Evolutionary conservation across 2,888 invertebrate genomes (phyloP).

Genomic region (Agrilus cyanescens): DNA sequence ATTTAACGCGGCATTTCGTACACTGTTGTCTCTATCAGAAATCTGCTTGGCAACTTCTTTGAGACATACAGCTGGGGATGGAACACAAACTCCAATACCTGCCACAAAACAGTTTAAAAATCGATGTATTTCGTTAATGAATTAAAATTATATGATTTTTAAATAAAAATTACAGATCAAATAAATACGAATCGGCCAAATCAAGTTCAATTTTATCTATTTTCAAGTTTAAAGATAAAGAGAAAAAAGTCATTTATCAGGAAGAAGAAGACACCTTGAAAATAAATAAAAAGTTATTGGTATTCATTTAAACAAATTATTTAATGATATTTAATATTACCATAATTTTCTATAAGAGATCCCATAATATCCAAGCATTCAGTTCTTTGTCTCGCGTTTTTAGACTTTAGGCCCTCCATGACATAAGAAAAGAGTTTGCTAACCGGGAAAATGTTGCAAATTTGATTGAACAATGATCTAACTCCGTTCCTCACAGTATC

Average conservation of each 20-base stretch:
- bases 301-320: neutral
- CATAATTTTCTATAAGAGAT: slow-evolving; percentile 73
- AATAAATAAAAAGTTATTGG: too few species aligned
- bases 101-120: slow-evolving; percentile 8
- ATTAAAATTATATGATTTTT: neutral
- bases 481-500: slow-evolving; percentile 88
- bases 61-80: slow-evolving; percentile 65
- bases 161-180: neutral
- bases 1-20: slow-evolving; percentile 91
- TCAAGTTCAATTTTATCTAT: neutral
- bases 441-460: slow-evolving; percentile 76
- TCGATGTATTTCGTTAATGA: neutral
- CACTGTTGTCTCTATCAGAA: slow-evolving; percentile 90
- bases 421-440: slow-evolving; percentile 80
- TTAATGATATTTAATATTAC: slow-evolving; percentile 29
- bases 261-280: too few species aligned
- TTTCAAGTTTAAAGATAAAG: neutral
- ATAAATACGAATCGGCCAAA: neutral
- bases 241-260: too few species aligned
- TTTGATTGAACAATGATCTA: slow-evolving; percentile 69
- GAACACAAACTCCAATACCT: slow-evolving; percentile 64
- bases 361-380: slow-evolving; percentile 92
- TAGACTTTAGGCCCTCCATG: slow-evolving; percentile 92
- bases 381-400: slow-evolving; percentile 91
- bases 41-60: slow-evolving; percentile 91